Base-by-base conservation (phyloP, 2,888 invertebrate species). In the Andrena minutula region DNA sequence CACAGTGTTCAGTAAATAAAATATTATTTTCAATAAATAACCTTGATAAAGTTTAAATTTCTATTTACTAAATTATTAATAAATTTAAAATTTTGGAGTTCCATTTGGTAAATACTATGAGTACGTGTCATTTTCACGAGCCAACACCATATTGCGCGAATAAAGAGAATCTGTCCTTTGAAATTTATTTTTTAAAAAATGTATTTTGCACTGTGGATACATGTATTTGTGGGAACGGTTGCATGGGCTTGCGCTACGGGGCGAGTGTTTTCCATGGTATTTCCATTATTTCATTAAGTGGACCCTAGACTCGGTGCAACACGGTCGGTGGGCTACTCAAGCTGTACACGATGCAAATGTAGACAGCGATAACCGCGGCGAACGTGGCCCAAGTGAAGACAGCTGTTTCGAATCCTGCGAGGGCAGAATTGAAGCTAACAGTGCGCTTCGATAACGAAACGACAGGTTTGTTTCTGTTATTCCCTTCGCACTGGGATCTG, bases 361-460 rank as follows among this genome's bases (percentile, higher is more conserved):
- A 92, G 75, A 92, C 69, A n/a, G 85, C 82, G 64, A 92, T 82
- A 72, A 91, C 91, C 74, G 85, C 84, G 53, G 88, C 85, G 68
- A 92, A 89, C 32, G 92, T 82, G 60, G 84, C 82, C 68, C 91
- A 83, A 20, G 92, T 91, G 81, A 92, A 93, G 64, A 92, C 75
- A 16, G 90, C 90, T 23, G 89, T 90, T 72, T 90, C 87, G 79
- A 88, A 87, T 86, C 86, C 93, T 91, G 82, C 28, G 49, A 64
- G 51, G 35, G 60, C 10, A 51, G n/a, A 79, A 66, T 66, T 8
- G 26, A 49, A 28, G 26, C 28, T 28, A 51, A 30, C 26, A 12
- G 7, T 30, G 5, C 12, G 35, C 10, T 41, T 35, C 16, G 30
- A 71, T 71, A n/a, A 5, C 12, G 20, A 8, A 35, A 35, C 47